Percentiles rank a stretch among this genome's conserved stretches.
These are phyloP conservation scores for Neodiprion pinetum DNA, from an alignment of 1,140 invertebrate genomes.

Conservation along the genomic window DNA sequence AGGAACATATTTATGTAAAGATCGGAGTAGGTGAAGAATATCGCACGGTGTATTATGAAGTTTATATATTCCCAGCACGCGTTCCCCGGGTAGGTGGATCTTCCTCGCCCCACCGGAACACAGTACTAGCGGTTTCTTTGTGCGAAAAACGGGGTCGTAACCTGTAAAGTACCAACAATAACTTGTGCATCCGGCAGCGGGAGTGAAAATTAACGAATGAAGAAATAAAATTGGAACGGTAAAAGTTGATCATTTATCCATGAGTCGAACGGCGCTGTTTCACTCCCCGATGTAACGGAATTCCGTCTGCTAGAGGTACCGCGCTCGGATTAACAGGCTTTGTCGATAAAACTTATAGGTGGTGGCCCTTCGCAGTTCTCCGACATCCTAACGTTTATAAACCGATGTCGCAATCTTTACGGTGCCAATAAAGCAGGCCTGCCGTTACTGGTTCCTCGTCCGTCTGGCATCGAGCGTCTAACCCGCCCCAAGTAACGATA, in stretches of 20 bases:
- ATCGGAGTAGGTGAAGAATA: not conserved
- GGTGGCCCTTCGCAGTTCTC: not conserved
- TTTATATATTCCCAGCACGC: not conserved
- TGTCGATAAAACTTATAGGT: not conserved
- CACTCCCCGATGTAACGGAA: not conserved
- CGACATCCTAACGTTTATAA: not conserved
- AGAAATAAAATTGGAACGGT: not conserved
- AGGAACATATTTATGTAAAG: conserved; percentile 3
- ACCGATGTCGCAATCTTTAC: conserved; percentile 7
- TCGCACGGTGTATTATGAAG: not conserved
- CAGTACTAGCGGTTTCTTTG: not conserved
- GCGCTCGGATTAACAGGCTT: not conserved
- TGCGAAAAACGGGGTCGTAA: too few species aligned
- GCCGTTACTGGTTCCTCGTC: not conserved
- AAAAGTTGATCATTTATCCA: not conserved
- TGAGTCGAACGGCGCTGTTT: too few species aligned
- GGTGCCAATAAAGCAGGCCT: not conserved
- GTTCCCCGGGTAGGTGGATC: not conserved
- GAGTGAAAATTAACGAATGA: not conserved
- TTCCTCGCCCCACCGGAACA: not conserved
- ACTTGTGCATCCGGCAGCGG: not conserved
- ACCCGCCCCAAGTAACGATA: not conserved
- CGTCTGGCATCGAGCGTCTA: not conserved
- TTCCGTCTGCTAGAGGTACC: not conserved
- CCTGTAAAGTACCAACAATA: too few species aligned